Base-by-base conservation (phyloP, 1,140 invertebrate species). In the Tribolium madens region DNA sequence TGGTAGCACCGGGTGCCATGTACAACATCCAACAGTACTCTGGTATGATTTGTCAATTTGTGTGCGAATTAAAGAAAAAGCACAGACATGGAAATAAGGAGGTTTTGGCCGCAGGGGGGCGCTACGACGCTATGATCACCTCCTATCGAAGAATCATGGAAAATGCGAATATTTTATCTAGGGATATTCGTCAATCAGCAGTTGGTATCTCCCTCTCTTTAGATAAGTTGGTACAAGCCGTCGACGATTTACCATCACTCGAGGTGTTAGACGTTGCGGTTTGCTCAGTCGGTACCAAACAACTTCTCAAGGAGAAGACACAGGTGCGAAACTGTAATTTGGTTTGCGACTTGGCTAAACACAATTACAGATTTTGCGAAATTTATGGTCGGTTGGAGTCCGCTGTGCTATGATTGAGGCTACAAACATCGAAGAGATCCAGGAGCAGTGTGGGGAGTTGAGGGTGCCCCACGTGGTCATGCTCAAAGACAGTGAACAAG, bases 201-300 rank as follows among this genome's bases (percentile, higher is more conserved):
- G 93, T 92, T 2, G 95, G 94, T 9, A 89, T 95, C 9, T 94
- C 93, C 36, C 88, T 96, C 48, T 93, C 91, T 0, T 84, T 96
- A 69, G 91, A 92, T 70, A 93, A 91, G 83, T 84, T 95, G 26
- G 88, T 93, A 0, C 87, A 88, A 50, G 88, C 88, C 10, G 84
- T 91, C 18, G 85, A 87, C 50, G 85, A 88, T 17, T 81, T 80
- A 9, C 73, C 76, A 2, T 79, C 79, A 6, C 80, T 86, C 1
- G 82, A 82, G 60, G 81, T 79, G n/a, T 84, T 91, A 13, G 92
- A 95, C 81, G 89, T 93, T 0, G 86, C 92, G 3, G 89, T 96
- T 2, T 93, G 90, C 84, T 91, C 89, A 26, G 86, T 89, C 73
- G 91, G 89, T 10, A 85, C 85, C 64, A 87, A 85, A 77, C 83